A percentile compares a stretch with the other conserved stretches of the same genome.
Conservation (phyloP, 1,140 invertebrate species). For the Anastatus disparis region DNA sequence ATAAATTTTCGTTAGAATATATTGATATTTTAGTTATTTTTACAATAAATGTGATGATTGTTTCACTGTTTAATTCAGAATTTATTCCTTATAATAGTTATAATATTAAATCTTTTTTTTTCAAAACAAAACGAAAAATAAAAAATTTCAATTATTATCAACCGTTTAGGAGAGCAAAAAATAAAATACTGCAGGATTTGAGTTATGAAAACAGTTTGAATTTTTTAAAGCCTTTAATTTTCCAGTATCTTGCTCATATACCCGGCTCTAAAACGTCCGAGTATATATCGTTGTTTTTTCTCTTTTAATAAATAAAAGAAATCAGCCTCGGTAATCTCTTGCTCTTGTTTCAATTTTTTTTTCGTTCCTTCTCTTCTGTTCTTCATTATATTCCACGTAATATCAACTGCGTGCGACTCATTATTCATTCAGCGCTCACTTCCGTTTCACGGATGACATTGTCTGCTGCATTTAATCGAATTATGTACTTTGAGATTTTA, state of each 20-base stretch:
- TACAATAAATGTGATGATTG: too few species aligned
- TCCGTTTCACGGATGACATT: conserved; percentile 39
- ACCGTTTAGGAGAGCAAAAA: too few species aligned
- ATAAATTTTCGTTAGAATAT: too few species aligned
- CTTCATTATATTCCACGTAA: conserved; percentile 6
- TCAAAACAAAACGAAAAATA: too few species aligned
- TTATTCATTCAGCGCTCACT: conserved; percentile 57
- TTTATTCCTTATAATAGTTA: too few species aligned
- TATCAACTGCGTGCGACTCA: conserved; percentile 55
- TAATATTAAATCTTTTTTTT: too few species aligned
- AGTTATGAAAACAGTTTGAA: conserved; percentile 24
- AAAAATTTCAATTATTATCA: too few species aligned
- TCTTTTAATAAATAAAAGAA: conserved; percentile 17
- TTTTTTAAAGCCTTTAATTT: conserved; percentile 11
- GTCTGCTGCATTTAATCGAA: conserved; percentile 1
- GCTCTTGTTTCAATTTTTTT: too few species aligned
- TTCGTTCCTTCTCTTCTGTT: neutral
- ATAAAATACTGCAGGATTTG: too few species aligned
- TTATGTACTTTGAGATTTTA: conserved; percentile 31
- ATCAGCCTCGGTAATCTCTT: neutral
- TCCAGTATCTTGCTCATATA: neutral
- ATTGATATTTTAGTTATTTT: too few species aligned
- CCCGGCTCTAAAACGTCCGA: too few species aligned
- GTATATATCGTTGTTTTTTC: neutral
- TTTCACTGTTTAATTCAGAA: too few species aligned